These are phyloP conservation scores for Stenodema calcarata DNA, from an alignment of 2,888 invertebrate genomes.

Conservation along the genomic window DNA sequence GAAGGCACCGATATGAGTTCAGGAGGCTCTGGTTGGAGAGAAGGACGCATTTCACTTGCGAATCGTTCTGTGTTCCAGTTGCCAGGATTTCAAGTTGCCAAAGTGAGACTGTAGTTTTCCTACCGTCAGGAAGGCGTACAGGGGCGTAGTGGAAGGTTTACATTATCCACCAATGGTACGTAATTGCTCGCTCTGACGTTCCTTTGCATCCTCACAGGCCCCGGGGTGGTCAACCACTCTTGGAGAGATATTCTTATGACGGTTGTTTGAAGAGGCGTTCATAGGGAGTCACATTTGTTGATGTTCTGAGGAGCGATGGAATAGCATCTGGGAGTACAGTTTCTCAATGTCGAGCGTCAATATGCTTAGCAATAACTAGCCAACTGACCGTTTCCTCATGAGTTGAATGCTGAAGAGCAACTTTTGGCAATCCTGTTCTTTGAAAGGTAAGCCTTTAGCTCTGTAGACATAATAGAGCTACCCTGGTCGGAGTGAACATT, in stretches of 20 bases:
- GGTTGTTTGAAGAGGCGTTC: slow-evolving; percentile 49
- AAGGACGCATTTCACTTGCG: neutral
- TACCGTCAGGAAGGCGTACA: neutral
- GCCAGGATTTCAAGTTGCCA: neutral
- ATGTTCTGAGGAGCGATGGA: slow-evolving; percentile 53
- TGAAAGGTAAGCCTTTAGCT: too few species aligned
- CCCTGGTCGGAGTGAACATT: too few species aligned
- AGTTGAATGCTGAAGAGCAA: too few species aligned
- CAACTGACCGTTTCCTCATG: too few species aligned
- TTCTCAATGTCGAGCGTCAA: neutral
- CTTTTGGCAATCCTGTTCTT: too few species aligned
- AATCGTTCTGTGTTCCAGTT: neutral
- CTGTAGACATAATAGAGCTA: too few species aligned
- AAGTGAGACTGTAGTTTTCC: neutral
- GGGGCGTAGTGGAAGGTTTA: neutral
- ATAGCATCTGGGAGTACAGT: slow-evolving; percentile 49
- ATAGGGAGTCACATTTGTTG: slow-evolving; percentile 54
- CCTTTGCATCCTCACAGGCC: neutral
- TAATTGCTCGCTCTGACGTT: neutral
- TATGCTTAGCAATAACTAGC: neutral
- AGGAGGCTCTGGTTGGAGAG: neutral
- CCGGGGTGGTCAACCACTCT: neutral
- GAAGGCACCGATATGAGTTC: neutral
- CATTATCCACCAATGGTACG: neutral
- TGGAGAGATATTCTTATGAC: too few species aligned